A percentile compares a stretch with the other conserved stretches of the same genome.
phyloP scores from a whole-genome alignment of 2,113 vertebrate genomes.

The Tragelaphus buxtoni region DNA sequence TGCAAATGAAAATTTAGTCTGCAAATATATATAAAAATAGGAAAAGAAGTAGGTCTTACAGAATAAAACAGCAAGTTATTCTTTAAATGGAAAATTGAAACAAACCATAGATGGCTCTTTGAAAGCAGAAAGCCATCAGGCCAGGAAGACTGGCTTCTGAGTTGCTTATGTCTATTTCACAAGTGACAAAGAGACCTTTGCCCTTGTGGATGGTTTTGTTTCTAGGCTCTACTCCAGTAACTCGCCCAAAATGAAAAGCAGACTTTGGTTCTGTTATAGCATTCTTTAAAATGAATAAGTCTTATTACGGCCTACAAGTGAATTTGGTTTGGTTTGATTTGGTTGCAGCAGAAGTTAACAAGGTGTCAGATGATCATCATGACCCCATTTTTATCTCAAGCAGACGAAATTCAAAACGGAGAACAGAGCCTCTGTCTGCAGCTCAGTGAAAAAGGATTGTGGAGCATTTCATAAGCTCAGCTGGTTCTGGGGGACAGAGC shows the following conservation, averaged over 20 bases:
- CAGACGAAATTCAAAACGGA: not conserved
- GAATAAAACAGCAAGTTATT: not conserved
- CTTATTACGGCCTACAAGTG: not conserved
- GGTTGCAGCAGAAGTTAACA: conserved; percentile 32
- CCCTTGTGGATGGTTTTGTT: not conserved
- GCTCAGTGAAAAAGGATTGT: not conserved
- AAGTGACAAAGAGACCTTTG: not conserved
- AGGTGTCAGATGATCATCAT: conserved; percentile 49
- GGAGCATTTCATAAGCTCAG: conserved; percentile 35
- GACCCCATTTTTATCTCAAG: conserved; percentile 24
- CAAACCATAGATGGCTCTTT: not conserved
- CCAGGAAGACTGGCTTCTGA: not conserved
- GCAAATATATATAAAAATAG: not conserved
- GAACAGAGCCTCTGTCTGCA: not conserved
- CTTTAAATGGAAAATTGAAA: not conserved
- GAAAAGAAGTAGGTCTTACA: not conserved
- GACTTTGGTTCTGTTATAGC: not conserved
- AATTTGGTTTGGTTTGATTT: not conserved
- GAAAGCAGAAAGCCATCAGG: not conserved
- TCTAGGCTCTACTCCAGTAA: not conserved
- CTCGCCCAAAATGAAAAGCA: conserved; percentile 13
- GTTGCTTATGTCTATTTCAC: not conserved
- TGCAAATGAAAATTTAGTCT: not conserved
- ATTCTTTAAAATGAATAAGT: not conserved
- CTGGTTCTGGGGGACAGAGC: not conserved